Base-by-base conservation (phyloP, 2,113 vertebrate genomes). In the Cyphomyrus plagiostoma region DNA sequence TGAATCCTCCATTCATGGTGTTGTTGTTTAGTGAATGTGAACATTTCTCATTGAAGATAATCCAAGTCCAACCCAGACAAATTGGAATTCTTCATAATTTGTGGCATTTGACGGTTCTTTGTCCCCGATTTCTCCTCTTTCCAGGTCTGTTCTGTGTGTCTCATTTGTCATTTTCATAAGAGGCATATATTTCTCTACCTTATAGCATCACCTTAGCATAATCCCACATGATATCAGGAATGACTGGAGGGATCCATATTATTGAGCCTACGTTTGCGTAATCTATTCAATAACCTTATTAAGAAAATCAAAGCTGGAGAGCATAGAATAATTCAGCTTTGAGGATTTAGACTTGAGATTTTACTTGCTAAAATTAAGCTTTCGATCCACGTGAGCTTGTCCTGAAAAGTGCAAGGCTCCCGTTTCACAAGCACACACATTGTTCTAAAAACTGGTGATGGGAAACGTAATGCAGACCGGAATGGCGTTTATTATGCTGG, bases 281-380 rank as follows among this genome's bases (percentile, higher is more conserved):
- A 77, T 77, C 70, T n/a, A 19, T 42, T 19, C 74, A 80, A 80
- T 80, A 42, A 19, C 74, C 74, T 42, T 42, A 80, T 80, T 80
- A 80, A 42, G 74, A 10, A 70, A 70, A 13, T 30, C 10, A 11
- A 30, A 17, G 30, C 74, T 19, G 74, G 62, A 13, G n/a, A 80
- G 74, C 15, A 80, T 42, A 19, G 30, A 80, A 77, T 30, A 17
- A 39, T 80, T 80, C 35, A 5, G 35, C 74, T 42, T 80, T 11
- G 15, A 39, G 70, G 30, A 77, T 80, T 80, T 42, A 42, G 62
- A 30, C 62, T 70, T 70, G 62, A 70, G 62, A 70, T 30, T 70
- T 70, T 80, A 42, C 74, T 42, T 80, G 74, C 74, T 80, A 80
- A 80, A 80, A 80, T 80, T 80, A 80, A 80, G 74, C 74, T 80